phyloP scores from a whole-genome alignment of 1,140 invertebrate genomes.

The Dendrolimus punctatus region DNA sequence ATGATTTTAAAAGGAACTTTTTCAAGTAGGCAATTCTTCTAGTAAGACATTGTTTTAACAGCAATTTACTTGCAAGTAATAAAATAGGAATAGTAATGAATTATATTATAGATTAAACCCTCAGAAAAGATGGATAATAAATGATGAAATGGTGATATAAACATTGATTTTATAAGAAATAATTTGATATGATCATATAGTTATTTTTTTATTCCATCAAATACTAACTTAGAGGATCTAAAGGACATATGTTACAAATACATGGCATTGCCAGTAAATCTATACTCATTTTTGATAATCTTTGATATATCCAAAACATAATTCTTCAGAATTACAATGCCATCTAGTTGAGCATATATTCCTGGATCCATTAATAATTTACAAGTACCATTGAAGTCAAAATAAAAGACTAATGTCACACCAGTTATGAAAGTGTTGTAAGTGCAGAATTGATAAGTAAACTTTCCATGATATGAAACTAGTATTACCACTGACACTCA shows the following conservation, averaged over 20 bases:
- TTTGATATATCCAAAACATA: no score
- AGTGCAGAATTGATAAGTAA: conserved; percentile 41
- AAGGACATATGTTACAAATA: not conserved
- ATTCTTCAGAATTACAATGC: no score
- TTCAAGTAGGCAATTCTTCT: conserved; percentile 6
- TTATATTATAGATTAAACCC: no score
- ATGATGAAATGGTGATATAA: not conserved
- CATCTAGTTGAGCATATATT: no score
- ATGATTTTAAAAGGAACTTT: conserved; percentile 24
- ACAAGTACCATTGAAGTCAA: no score
- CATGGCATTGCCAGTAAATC: conserved; percentile 2
- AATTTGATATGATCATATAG: conserved; percentile 28
- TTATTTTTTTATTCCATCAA: not conserved
- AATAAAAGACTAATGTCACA: conserved; percentile 9
- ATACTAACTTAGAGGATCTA: no score
- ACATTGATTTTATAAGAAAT: conserved; percentile 6
- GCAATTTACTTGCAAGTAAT: no score
- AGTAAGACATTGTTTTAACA: no score
- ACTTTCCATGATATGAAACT: conserved; percentile 45
- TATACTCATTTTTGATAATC: conserved; percentile 12
- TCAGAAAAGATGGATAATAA: conserved; percentile 2
- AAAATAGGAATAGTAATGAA: no score
- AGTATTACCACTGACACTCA: conserved; percentile 57
- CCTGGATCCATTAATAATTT: no score
- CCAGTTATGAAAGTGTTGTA: conserved; percentile 25